Evolutionary conservation across 2,113 vertebrate genomes (phyloP).

Genomic region (Procavia capensis): DNA sequence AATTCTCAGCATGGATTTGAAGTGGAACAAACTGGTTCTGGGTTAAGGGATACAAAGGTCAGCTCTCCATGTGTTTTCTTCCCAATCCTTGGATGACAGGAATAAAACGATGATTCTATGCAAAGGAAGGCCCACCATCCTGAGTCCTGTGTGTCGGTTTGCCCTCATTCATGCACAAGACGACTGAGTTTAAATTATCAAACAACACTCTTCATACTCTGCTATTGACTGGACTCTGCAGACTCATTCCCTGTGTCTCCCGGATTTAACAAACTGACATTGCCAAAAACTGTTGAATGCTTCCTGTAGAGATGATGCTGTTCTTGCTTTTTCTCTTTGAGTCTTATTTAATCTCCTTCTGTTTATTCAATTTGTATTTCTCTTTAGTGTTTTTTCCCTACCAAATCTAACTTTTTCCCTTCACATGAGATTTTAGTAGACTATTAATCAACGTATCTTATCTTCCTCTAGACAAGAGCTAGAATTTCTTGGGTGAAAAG

Average conservation of each 20-base stretch:
- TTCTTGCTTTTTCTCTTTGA: neutral
- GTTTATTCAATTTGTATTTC: neutral
- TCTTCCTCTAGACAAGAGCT: neutral
- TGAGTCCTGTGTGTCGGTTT: neutral
- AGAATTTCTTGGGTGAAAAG: neutral
- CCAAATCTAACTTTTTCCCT: neutral
- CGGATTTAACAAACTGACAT: neutral
- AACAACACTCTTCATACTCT: neutral
- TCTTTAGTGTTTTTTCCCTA: neutral
- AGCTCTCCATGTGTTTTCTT: neutral
- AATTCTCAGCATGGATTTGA: too few species aligned
- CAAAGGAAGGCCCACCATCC: accelerated
- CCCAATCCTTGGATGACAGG: neutral
- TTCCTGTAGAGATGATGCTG: neutral
- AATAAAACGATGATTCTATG: neutral
- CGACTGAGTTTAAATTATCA: neutral
- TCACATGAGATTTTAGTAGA: neutral
- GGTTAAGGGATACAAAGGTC: neutral
- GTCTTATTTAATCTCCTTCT: neutral
- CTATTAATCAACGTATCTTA: neutral
- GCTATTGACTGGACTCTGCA: neutral
- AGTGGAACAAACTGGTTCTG: too few species aligned
- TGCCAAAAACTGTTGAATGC: neutral
- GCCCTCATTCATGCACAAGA: neutral
- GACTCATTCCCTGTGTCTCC: neutral